These are phyloP conservation scores for Rhinogobio ventralis DNA, from an alignment of 2,797 vertebrate species.

Conservation along the genomic window DNA sequence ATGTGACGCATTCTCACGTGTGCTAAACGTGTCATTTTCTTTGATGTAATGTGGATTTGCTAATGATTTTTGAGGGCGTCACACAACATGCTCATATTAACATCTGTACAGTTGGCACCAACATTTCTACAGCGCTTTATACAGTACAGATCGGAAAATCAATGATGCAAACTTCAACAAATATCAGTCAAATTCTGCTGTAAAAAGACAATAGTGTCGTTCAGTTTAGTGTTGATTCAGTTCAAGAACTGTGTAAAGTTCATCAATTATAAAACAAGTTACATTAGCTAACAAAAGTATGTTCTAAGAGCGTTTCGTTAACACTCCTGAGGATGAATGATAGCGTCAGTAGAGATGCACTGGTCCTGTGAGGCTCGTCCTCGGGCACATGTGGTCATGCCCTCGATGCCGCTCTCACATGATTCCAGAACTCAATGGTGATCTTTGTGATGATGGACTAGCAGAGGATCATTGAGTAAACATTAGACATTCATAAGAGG, in stretches of 20 bases:
- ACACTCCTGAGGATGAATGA: conserved; percentile 33
- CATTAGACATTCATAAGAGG: conserved; percentile 29
- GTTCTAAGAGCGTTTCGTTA: not conserved
- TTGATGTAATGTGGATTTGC: conserved; percentile 20
- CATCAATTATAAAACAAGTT: not conserved
- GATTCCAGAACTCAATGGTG: conserved; percentile 72
- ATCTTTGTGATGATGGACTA: conserved; percentile 67
- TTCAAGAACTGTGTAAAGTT: not conserved
- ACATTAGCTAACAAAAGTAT: not conserved
- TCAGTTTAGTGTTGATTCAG: not conserved
- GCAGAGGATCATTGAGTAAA: conserved; percentile 60
- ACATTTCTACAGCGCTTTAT: too few species aligned
- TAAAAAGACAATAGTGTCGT: too few species aligned
- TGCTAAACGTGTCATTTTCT: conserved; percentile 44
- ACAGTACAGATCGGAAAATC: too few species aligned
- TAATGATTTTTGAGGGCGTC: not conserved
- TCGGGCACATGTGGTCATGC: conserved; percentile 68
- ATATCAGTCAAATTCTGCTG: not conserved
- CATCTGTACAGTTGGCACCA: not conserved
- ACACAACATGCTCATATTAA: not conserved
- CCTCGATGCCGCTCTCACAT: conserved; percentile 72
- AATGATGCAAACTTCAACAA: not conserved
- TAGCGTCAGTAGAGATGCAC: conserved; percentile 54
- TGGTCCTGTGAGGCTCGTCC: conserved; percentile 65
- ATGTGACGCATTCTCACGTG: conserved; percentile 68